Evolutionary conservation across 2,888 invertebrate genomes (phyloP).

Genomic region (Harpalus rubripes): DNA sequence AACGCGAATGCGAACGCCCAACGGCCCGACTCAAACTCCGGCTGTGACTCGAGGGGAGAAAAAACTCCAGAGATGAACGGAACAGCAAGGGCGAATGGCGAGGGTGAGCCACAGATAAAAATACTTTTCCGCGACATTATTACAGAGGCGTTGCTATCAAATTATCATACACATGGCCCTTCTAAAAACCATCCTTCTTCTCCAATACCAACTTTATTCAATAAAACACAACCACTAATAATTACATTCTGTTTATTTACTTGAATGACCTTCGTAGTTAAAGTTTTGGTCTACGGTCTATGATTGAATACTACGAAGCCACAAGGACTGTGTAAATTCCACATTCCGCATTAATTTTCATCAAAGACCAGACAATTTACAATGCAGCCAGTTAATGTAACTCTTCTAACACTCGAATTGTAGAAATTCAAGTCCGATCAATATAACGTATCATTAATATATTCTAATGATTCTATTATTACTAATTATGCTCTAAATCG

Average conservation of each 20-base stretch:
- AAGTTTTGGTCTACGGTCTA: not conserved
- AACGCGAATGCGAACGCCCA: not conserved
- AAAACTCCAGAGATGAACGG: constrained; percentile 31
- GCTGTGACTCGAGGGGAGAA: not conserved
- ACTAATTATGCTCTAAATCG: constrained; percentile 22
- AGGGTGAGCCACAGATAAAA: constrained; percentile 49
- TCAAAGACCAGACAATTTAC: constrained; percentile 4
- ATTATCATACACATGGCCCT: constrained; percentile 49
- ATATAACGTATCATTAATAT: constrained; percentile 19
- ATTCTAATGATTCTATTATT: constrained; percentile 38
- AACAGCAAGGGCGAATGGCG: not conserved
- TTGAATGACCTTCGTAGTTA: no score
- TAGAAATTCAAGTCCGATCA: constrained; percentile 28
- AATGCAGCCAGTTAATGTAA: constrained; percentile 20
- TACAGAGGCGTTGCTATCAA: constrained; percentile 39
- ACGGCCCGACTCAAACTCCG: not conserved
- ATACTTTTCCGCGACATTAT: constrained; percentile 49
- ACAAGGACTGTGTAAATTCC: constrained; percentile 2
- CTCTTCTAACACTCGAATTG: constrained; percentile 31
- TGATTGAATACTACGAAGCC: constrained; percentile 1
- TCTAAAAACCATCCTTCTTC: not conserved
- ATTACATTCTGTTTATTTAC: no score
- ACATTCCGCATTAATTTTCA: constrained; percentile 24
- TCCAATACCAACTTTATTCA: not conserved
- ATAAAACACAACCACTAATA: not conserved